Percentiles rank a stretch among this genome's conserved stretches.
Conservation (phyloP, 2,888 invertebrate genomes). For the Nomada ruficornis region DNA sequence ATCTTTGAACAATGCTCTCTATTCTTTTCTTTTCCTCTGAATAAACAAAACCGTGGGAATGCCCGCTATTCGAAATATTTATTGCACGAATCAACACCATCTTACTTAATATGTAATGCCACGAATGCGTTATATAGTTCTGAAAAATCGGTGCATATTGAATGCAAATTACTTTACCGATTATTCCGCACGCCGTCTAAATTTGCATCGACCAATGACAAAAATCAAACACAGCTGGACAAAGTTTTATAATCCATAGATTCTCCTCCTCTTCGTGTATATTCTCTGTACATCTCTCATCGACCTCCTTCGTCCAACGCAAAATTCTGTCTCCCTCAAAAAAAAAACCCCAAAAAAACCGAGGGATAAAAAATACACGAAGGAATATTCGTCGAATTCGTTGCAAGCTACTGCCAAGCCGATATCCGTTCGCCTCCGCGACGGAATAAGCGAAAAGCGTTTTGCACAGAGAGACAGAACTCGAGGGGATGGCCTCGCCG, state of each 20-base stretch:
- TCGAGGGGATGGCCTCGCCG: constrained; percentile 68
- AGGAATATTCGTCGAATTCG: constrained; percentile 28
- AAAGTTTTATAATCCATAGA: background rate
- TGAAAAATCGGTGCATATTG: too few species aligned
- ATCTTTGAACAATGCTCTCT: constrained; percentile 1
- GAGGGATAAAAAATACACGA: constrained; percentile 9
- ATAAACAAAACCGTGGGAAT: too few species aligned
- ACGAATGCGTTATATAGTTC: too few species aligned
- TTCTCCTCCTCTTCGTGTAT: background rate
- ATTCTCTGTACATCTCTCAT: background rate
- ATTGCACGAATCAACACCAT: too few species aligned
- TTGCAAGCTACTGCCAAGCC: constrained; percentile 40
- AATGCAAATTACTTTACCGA: too few species aligned
- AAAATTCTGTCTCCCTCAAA: background rate
- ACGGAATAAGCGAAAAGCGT: constrained; percentile 69
- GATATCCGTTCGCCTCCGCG: constrained; percentile 59
- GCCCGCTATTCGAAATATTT: too few species aligned
- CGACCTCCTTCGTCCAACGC: too few species aligned
- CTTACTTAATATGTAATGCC: too few species aligned
- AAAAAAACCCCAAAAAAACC: background rate
- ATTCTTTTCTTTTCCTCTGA: background rate
- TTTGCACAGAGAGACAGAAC: constrained; percentile 65
- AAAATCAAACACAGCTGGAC: too few species aligned
- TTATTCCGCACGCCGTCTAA: too few species aligned
- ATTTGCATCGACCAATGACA: too few species aligned